These are phyloP conservation scores for Monopterus albus DNA, from an alignment of 2,113 vertebrate genomes.

Conservation along the genomic window DNA sequence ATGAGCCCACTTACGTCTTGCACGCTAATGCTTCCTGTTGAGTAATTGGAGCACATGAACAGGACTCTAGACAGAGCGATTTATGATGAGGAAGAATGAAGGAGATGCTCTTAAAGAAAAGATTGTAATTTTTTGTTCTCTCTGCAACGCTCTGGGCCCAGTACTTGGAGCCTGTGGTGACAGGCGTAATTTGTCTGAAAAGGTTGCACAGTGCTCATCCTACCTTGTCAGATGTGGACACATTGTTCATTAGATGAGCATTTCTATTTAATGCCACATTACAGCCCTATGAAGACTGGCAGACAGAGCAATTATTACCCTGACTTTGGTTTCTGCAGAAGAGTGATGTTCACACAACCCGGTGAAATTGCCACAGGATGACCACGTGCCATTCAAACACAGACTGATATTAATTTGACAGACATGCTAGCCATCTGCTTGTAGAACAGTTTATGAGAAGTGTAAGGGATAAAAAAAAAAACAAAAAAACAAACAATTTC, in stretches of 20 bases:
- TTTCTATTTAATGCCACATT: conserved; percentile 80
- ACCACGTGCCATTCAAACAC: conserved; percentile 47
- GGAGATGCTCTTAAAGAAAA: conserved; percentile 35
- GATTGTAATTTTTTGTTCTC: conserved; percentile 29
- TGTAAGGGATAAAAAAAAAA: conserved; percentile 24
- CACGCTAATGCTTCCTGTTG: conserved; percentile 61
- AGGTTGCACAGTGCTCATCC: conserved; percentile 63
- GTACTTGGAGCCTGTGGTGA: conserved; percentile 24
- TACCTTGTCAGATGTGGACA: conserved; percentile 77
- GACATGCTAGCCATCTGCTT: conserved; percentile 41
- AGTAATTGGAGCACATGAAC: conserved; percentile 68
- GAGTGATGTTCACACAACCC: conserved; percentile 41
- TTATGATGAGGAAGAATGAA: conserved; percentile 50
- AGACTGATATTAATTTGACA: conserved; percentile 52
- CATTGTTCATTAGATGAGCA: conserved; percentile 77
- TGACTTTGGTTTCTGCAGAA: conserved; percentile 64
- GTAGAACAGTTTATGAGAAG: conserved; percentile 27
- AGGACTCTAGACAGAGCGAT: conserved; percentile 50
- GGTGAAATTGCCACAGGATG: conserved; percentile 49
- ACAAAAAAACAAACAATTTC: no score
- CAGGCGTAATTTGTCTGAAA: conserved; percentile 69
- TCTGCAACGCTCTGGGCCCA: conserved; percentile 6
- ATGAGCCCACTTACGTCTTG: conserved; percentile 77
- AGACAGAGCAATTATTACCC: conserved; percentile 67
- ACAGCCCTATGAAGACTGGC: conserved; percentile 57